phyloP scores from a whole-genome alignment of 2,797 vertebrate species.

The Yasuhikotakia modesta region DNA sequence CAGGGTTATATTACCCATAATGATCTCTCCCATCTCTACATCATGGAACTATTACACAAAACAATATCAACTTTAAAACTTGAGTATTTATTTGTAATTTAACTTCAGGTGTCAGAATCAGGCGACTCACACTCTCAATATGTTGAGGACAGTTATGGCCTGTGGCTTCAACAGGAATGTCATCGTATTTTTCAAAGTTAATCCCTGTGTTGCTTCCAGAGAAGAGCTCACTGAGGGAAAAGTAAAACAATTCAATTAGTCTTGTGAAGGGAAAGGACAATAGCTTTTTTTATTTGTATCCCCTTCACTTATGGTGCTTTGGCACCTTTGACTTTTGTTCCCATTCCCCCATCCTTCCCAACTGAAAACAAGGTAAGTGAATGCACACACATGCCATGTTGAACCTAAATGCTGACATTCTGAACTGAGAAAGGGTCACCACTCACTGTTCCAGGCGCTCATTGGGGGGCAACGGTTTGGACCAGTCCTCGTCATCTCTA shows the following conservation, averaged over 20 bases:
- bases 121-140: slow-evolving; percentile 89
- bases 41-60: slow-evolving; percentile 87
- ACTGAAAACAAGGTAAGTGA: no score
- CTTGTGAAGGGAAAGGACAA: no score
- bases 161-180: slow-evolving; percentile 98
- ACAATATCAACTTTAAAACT: neutral
- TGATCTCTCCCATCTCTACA: slow-evolving; percentile 97
- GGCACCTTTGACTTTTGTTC: no score
- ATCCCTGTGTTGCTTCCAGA: slow-evolving; percentile 95
- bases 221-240: slow-evolving; percentile 86
- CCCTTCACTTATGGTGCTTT: no score
- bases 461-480: slow-evolving; percentile 90
- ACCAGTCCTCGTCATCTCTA: slow-evolving; percentile 96
- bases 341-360: no score
- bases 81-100: neutral
- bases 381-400: no score
- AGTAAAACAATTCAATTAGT: neutral
- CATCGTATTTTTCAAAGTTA: slow-evolving; percentile 99
- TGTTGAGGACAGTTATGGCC: slow-evolving; percentile 91
- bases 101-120: neutral
- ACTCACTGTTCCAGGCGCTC: slow-evolving; percentile 93
- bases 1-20: slow-evolving; percentile 94
- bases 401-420: neutral
- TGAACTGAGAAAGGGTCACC: neutral
- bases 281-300: no score